Conservation (phyloP, 1,140 invertebrate genomes). For the Subanguina moxae region DNA sequence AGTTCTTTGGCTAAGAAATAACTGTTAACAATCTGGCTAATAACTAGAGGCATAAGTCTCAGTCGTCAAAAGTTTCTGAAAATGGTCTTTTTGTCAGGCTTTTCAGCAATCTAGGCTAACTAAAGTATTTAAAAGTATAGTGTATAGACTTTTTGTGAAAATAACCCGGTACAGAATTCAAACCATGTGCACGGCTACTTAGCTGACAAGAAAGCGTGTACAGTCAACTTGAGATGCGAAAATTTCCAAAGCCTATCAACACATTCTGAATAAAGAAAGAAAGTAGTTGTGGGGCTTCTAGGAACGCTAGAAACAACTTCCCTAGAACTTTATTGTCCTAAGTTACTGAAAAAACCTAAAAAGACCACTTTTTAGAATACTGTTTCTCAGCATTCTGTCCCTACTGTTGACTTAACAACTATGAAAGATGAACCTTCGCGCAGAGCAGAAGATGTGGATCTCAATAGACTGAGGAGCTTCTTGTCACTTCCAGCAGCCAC, state of each 20-base stretch:
- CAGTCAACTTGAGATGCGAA: too few species aligned
- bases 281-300: background rate
- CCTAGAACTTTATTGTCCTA: too few species aligned
- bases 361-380: background rate
- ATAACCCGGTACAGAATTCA: too few species aligned
- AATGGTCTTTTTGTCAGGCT: too few species aligned
- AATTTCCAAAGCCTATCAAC: too few species aligned
- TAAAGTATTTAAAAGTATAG: background rate
- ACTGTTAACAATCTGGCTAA: background rate
- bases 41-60: background rate
- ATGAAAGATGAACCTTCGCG: background rate
- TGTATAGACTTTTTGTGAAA: background rate
- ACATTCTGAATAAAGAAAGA: background rate
- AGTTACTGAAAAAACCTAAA: background rate
- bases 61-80: slow-evolving; percentile 21
- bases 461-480: slow-evolving; percentile 20
- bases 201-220: too few species aligned
- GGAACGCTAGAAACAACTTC: background rate
- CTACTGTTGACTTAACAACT: background rate
- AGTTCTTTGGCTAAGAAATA: slow-evolving; percentile 26
- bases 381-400: background rate
- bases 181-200: too few species aligned
- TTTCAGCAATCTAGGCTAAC: background rate
- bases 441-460: background rate
- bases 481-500: slow-evolving; percentile 15